These are phyloP conservation scores for Oceanites oceanicus DNA, from an alignment of 2,113 vertebrate genomes.

Conservation along the genomic window DNA sequence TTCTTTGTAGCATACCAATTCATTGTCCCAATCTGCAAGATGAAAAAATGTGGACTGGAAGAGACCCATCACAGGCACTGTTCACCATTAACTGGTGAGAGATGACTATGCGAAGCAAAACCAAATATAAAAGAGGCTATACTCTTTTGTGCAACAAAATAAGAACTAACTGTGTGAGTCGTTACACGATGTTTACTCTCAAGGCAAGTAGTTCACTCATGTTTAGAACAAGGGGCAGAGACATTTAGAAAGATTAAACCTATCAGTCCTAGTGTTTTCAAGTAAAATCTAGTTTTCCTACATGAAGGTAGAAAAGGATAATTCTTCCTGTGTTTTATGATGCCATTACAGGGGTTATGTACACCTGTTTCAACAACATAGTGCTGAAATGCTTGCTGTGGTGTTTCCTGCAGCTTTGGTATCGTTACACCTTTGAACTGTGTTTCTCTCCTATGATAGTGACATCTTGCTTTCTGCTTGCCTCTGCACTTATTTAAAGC, in stretches of 20 bases:
- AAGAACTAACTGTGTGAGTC: background rate
- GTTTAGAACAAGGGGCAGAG: background rate
- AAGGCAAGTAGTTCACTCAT: background rate
- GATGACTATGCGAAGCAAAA: background rate
- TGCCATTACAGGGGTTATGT: background rate
- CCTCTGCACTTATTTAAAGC: background rate
- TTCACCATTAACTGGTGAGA: background rate
- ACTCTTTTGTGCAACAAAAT: background rate
- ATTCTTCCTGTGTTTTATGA: background rate
- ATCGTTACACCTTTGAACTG: background rate
- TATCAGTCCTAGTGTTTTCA: background rate
- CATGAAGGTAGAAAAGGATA: background rate
- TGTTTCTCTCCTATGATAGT: background rate
- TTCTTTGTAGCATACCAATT: constrained; percentile 53
- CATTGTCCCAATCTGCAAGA: constrained; percentile 56
- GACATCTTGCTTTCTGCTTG: background rate
- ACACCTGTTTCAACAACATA: background rate
- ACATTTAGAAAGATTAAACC: background rate
- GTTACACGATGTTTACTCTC: background rate
- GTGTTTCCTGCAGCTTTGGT: background rate
- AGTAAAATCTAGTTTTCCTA: background rate
- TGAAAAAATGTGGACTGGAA: background rate
- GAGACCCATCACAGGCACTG: background rate
- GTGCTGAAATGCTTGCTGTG: background rate
- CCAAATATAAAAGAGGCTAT: background rate